Percentiles rank a stretch among this genome's conserved stretches.
These are phyloP conservation scores for Serripes groenlandicus DNA, from an alignment of 2,888 invertebrate species.

Conservation along the genomic window DNA sequence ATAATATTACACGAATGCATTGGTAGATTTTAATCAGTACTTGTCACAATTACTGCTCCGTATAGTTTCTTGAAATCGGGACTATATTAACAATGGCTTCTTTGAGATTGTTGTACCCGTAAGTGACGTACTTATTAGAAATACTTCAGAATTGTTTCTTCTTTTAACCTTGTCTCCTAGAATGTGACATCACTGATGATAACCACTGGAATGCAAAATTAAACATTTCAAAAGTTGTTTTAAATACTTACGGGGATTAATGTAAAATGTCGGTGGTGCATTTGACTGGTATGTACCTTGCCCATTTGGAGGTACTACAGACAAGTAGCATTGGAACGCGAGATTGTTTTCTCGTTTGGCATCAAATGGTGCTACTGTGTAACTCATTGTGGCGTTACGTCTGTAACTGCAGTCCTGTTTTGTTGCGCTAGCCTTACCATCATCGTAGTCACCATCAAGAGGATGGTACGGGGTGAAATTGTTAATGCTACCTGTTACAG, in stretches of 20 bases:
- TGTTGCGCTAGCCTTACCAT: background rate
- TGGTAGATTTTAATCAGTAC: too few relatives aligned
- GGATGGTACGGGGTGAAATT: background rate
- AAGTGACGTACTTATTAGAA: too few relatives aligned
- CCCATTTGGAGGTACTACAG: background rate
- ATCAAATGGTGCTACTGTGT: background rate
- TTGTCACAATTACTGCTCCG: too few relatives aligned
- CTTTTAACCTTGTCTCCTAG: too few relatives aligned
- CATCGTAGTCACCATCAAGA: background rate
- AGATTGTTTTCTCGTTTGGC: background rate
- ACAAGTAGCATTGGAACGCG: background rate
- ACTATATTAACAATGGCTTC: too few relatives aligned
- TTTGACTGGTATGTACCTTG: background rate
- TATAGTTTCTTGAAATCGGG: too few relatives aligned
- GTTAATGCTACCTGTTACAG: background rate
- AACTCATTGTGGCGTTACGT: background rate
- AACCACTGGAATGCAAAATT: too few relatives aligned
- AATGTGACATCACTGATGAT: too few relatives aligned
- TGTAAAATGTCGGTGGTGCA: background rate
- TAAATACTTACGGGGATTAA: constrained; percentile 5
- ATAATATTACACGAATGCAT: too few relatives aligned
- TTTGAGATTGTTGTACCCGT: too few relatives aligned
- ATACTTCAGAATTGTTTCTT: too few relatives aligned
- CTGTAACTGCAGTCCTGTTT: background rate
- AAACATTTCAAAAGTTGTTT: too few relatives aligned